Evolutionary conservation across 2,888 invertebrate genomes (phyloP).

Genomic region (Phyto melanocephala): DNA sequence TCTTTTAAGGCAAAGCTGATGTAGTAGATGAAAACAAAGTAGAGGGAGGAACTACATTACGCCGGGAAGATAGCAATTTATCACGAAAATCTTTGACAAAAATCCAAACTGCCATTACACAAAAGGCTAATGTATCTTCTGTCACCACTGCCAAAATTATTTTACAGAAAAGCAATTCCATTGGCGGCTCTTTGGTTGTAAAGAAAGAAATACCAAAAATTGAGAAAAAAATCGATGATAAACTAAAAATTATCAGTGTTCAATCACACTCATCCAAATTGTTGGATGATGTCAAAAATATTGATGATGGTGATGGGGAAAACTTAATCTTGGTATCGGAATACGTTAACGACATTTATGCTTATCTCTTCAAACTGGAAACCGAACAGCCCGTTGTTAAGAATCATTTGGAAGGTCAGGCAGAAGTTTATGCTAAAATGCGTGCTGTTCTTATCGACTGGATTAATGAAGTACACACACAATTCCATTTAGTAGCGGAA

Average conservation of each 20-base stretch:
- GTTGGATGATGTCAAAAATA: slow-evolving; percentile 81
- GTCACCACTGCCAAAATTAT: neutral
- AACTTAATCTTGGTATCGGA: slow-evolving; percentile 90
- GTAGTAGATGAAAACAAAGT: neutral
- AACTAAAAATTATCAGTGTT: slow-evolving; percentile 64
- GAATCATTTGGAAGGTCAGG: slow-evolving; percentile 85
- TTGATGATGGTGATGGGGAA: slow-evolving; percentile 86
- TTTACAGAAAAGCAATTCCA: slow-evolving; percentile 28
- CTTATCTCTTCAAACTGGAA: slow-evolving; percentile 89
- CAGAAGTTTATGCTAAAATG: slow-evolving; percentile 88
- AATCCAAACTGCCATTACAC: slow-evolving; percentile 72
- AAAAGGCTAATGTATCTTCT: slow-evolving; percentile 43
- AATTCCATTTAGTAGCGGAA: slow-evolving; percentile 91
- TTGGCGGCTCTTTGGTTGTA: neutral
- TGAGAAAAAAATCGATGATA: slow-evolving; percentile 13
- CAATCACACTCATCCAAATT: slow-evolving; percentile 70
- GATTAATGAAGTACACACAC: slow-evolving; percentile 93
- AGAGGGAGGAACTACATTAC: slow-evolving; percentile 66
- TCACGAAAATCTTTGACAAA: slow-evolving; percentile 75
- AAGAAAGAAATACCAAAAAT: slow-evolving; percentile 10
- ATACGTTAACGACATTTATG: slow-evolving; percentile 94
- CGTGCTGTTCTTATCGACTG: slow-evolving; percentile 94
- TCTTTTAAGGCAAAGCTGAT: slow-evolving; percentile 28
- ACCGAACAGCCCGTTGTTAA: slow-evolving; percentile 82
- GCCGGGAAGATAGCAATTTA: slow-evolving; percentile 77